Conservation (phyloP, 2,888 invertebrate species). For the Hofmannophila pseudospretella region DNA sequence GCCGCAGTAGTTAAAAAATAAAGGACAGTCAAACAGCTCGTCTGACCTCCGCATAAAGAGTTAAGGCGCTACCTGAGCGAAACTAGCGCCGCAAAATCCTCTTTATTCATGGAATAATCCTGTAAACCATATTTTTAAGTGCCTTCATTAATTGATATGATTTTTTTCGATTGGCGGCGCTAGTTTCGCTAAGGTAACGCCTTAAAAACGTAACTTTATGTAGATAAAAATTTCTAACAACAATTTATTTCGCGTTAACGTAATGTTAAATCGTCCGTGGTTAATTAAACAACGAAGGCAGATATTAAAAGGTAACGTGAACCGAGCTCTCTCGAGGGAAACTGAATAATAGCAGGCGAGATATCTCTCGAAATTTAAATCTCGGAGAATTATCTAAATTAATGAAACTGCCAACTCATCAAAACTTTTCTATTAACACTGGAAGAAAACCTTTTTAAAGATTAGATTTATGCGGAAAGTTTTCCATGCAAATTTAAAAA, state of each 20-base stretch:
- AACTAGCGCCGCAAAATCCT: too few species aligned
- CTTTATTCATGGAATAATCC: too few species aligned
- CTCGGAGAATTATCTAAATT: slow-evolving; percentile 14
- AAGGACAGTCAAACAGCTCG: slow-evolving; percentile 2
- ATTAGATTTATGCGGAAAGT: slow-evolving; percentile 41
- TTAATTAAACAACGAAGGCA: too few species aligned
- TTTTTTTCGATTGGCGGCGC: too few species aligned
- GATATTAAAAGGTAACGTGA: neutral
- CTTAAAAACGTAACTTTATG: neutral
- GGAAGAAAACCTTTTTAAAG: slow-evolving; percentile 33
- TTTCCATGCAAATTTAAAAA: slow-evolving; percentile 22
- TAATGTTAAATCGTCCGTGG: neutral
- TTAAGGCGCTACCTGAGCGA: too few species aligned
- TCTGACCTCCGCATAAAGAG: neutral
- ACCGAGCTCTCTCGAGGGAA: neutral
- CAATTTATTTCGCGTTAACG: neutral
- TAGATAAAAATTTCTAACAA: neutral
- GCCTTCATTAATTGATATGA: too few species aligned
- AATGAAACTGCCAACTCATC: slow-evolving; percentile 27
- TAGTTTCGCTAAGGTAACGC: too few species aligned
- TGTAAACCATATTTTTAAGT: too few species aligned
- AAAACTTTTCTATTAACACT: slow-evolving; percentile 37
- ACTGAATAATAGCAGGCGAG: slow-evolving; percentile 1
- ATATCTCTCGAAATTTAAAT: slow-evolving; percentile 10
- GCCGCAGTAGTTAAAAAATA: slow-evolving; percentile 6